Evolutionary conservation across 2,113 vertebrate species (phyloP), one percentile per base, ranked within the genome.

Genomic region (Nicator chloris): DNA sequence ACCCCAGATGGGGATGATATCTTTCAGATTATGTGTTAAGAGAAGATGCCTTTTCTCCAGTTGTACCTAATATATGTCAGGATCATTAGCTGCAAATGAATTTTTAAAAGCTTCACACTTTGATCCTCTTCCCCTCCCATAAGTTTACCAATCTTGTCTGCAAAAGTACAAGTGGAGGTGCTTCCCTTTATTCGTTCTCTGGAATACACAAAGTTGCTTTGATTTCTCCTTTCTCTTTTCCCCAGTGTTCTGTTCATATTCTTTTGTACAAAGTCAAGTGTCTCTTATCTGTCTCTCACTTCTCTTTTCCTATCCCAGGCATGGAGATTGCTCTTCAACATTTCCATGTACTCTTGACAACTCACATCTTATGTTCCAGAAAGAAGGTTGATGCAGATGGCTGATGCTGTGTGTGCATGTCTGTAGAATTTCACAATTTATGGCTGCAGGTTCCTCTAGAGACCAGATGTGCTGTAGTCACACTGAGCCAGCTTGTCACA

Each of bases 1-100:
- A 39, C 39, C 61, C 13, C 17, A 7, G 0, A 37, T 3, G 0
- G 1, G 22, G 31, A 35, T 60, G n/a, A 0, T 13, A 3, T 53
- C 26, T 73, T 69, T n/a, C 71, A 77, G 45, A 26, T 1, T 11
- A 27, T 1, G 0, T 31, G 15, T 57, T 72, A 57, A 28, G 51
- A 40, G 27, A 44, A 56, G 59, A 27, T 80, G 37, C 20, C 64
- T 3, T 0, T 50, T 87, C 56, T 80, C 31, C 45, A 40, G 6
- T 53, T 53, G 54, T 15, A 35, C 6, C 10, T 26, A 56, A 30
- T 30, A 28, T 45, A 22, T 65, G 37, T 80, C 54, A 94, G 76
- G 69, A 51, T 60, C 21, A 10, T 60, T 64, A 65, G 75, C 42
- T 57, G 37, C 39, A 59, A 56, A 72, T 33, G 8, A 20, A 49